Evolutionary conservation across 1,140 invertebrate species (phyloP), one percentile per base, ranked within the genome.

Genomic region (Apolygus lucorum): DNA sequence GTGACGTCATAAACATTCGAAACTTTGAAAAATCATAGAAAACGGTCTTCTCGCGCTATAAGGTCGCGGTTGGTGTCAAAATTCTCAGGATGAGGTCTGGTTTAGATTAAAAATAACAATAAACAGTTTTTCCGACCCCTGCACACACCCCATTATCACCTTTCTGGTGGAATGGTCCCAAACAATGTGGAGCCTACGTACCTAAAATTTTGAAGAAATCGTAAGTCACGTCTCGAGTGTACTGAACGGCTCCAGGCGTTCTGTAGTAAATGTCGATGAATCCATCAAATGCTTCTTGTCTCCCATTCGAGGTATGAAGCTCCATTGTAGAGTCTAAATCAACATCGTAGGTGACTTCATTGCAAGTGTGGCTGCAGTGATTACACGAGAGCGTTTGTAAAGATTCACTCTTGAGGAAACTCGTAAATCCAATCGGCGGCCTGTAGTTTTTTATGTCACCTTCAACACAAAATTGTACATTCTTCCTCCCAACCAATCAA

Each of bases 201-300:
- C 75, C 75, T 28, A 77, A 27, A 21, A 77, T 62, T 34, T 76
- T 74, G 2, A 75, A 65, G 72, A 73, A 76, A 26, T 73, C 75
- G 34, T 75, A 77, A 1, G 73, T 75, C n/a, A 76, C 72, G 62
- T 76, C 74, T 63, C 75, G 17, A n/a, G 74, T 72, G 29, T 76
- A 77, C 63, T 73, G 74, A 11, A 77, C 75, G 0, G 73, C 76
- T 4, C 76, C 76, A 24, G 72, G 70, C 14, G 74, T 73, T 21
- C 71, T 73, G 63, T 76, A 76, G 67, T 72, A 76, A 11, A 76
- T 68, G 49, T 76, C 75, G 11, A 76, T 52, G 28, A 71, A 72
- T 1, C 74, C 74, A 26, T 66, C 70, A 29, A 67, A 73, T 24
- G 67, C 67, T 17, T 17, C 17, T 42, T 17, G 4, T 4, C 34